Percentiles rank a stretch among this genome's conserved stretches.
phyloP scores from a whole-genome alignment of 2,888 invertebrate species.

The Sicus ferrugineus region DNA sequence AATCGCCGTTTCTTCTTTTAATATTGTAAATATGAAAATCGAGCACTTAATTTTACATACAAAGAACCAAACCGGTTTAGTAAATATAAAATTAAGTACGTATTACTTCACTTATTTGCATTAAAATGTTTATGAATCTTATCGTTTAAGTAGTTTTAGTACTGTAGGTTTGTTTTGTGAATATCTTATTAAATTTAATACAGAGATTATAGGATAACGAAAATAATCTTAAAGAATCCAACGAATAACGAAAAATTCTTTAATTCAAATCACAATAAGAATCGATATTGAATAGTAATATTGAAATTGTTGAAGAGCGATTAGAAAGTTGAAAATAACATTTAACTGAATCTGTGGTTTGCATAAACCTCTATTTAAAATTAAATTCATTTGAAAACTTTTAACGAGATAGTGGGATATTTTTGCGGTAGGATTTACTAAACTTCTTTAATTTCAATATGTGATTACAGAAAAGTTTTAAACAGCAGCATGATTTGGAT shows the following conservation, averaged over 20 bases:
- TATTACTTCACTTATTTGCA: constrained; percentile 25
- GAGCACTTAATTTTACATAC: constrained; percentile 23
- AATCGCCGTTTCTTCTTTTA: constrained; percentile 12
- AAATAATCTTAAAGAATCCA: constrained; percentile 16
- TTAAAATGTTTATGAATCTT: constrained; percentile 33
- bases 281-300: no score
- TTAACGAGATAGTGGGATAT: no score
- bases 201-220: constrained; percentile 47
- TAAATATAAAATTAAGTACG: constrained; percentile 19
- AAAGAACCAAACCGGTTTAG: constrained; percentile 16
- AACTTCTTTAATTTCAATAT: no score
- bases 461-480: no score
- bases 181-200: constrained; percentile 32
- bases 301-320: no score
- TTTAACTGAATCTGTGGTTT: no score
- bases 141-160: constrained; percentile 36
- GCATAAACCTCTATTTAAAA: no score
- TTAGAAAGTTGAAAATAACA: no score
- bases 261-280: not conserved
- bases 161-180: constrained; percentile 29
- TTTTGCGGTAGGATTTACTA: no score
- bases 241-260: not conserved
- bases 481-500: no score
- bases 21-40: constrained; percentile 27
- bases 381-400: no score